phyloP scores from a whole-genome alignment of 2,888 invertebrate species.

The Pardosa pseudoannulata region DNA sequence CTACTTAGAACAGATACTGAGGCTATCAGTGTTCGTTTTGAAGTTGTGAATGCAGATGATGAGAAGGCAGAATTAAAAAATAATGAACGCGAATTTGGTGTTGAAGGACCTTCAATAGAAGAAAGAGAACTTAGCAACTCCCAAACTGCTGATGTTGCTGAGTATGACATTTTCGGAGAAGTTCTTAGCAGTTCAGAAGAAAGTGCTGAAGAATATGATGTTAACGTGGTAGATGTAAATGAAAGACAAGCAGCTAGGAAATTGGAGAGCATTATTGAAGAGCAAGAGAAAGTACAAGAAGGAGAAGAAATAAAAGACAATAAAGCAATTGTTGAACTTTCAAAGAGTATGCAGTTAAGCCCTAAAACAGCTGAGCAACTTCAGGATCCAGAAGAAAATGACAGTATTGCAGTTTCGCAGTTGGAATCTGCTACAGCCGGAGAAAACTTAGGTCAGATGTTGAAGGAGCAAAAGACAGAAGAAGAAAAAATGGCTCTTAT shows the following conservation, averaged over 20 bases:
- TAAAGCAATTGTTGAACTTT: conserved; percentile 73
- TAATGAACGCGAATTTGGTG: conserved; percentile 37
- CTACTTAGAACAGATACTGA: conserved; percentile 93
- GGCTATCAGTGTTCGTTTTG: conserved; percentile 91
- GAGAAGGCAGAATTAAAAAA: conserved; percentile 80
- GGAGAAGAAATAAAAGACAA: conserved; percentile 21
- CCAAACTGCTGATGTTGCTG: conserved; percentile 79
- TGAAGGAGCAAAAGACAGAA: conserved; percentile 64
- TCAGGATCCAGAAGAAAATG: conserved; percentile 59
- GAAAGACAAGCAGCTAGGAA: conserved; percentile 82
- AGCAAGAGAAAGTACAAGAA: conserved; percentile 42
- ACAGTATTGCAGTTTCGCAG: conserved; percentile 66
- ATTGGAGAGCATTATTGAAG: conserved; percentile 52
- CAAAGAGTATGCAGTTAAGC: conserved; percentile 81
- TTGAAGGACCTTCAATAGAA: conserved; percentile 34
- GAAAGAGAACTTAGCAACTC: conserved; percentile 63
- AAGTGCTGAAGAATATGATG: conserved; percentile 81
- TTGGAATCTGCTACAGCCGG: conserved; percentile 62
- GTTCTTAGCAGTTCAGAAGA: conserved; percentile 89
- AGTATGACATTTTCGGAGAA: conserved; percentile 94
- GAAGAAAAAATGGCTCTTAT: conserved; percentile 75
- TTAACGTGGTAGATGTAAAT: conserved; percentile 87
- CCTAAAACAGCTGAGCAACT: conserved; percentile 33
- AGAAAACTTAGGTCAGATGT: conserved; percentile 52
- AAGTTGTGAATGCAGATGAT: conserved; percentile 92